A percentile compares a stretch with the other conserved stretches of the same genome.
Evolutionary conservation across 2,888 invertebrate species (phyloP).

Genomic region (Trichogramma dendrolimi): DNA sequence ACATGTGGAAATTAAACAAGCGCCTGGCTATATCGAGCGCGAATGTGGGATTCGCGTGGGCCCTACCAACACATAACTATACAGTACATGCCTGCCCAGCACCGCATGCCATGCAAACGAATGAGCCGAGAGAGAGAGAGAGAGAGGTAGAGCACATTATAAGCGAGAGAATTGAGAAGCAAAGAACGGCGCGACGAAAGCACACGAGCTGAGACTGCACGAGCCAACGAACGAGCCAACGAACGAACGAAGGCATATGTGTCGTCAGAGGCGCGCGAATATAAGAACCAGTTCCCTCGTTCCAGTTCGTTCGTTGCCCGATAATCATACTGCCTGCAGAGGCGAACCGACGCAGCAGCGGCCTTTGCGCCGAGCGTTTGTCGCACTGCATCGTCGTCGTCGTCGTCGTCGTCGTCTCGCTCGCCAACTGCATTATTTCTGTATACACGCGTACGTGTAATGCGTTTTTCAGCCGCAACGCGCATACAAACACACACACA

Average conservation of each 20-base stretch:
- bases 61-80: no score
- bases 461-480: no score
- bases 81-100: no score
- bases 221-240: slow-evolving; percentile 28
- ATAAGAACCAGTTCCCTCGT: slow-evolving; percentile 52
- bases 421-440: not conserved
- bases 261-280: slow-evolving; percentile 33
- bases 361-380: not conserved
- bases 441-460: no score
- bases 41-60: no score
- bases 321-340: slow-evolving; percentile 51
- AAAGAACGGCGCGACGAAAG: not conserved
- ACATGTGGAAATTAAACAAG: no score
- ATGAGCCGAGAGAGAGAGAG: slow-evolving; percentile 21
- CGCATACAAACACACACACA: no score
- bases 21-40: no score
- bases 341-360: slow-evolving; percentile 20
- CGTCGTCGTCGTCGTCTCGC: not conserved
- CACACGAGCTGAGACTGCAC: slow-evolving; percentile 19
- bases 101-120: slow-evolving; percentile 24
- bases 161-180: not conserved
- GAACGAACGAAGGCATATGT: slow-evolving; percentile 34
- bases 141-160: not conserved
- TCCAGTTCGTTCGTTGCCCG: slow-evolving; percentile 53
- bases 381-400: not conserved